Conservation (phyloP, 2,888 invertebrate species). For the Drosophila prostipennis region DNA sequence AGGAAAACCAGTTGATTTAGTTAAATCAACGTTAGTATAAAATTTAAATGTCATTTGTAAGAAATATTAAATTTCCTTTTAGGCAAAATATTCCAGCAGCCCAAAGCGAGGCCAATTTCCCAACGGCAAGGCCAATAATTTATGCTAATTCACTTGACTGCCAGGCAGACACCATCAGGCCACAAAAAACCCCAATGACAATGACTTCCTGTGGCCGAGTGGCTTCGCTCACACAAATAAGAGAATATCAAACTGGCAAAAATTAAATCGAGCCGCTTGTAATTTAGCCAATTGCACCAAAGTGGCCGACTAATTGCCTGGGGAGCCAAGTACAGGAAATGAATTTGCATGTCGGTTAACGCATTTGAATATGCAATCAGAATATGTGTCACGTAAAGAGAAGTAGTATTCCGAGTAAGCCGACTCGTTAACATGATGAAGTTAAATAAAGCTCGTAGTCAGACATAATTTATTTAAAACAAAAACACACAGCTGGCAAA, state of each 20-base stretch:
- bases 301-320: conserved; percentile 67
- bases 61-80: conserved; percentile 24
- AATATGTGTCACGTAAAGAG: conserved; percentile 29
- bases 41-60: not conserved
- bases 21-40: not conserved
- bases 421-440: conserved; percentile 10
- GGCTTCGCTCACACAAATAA: conserved; percentile 14
- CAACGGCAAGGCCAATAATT: conserved; percentile 37
- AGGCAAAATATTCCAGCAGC: conserved; percentile 13
- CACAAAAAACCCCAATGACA: conserved; percentile 34
- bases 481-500: conserved; percentile 33
- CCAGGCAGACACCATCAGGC: conserved; percentile 22
- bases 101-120: conserved; percentile 7
- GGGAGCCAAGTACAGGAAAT: conserved; percentile 43
- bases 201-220: conserved; percentile 44
- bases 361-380: conserved; percentile 40
- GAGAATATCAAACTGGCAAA: conserved; percentile 20
- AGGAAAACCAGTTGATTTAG: not conserved
- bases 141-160: conserved; percentile 57
- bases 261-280: conserved; percentile 54
- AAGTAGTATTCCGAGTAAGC: not conserved
- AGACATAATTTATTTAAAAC: conserved; percentile 61
- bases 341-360: conserved; percentile 35
- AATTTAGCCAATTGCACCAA: conserved; percentile 62
- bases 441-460: conserved; percentile 12